Evolutionary conservation across 1,140 invertebrate genomes (phyloP), one percentile per base, ranked within the genome.

Genomic region (Drosophila kanapiae): DNA sequence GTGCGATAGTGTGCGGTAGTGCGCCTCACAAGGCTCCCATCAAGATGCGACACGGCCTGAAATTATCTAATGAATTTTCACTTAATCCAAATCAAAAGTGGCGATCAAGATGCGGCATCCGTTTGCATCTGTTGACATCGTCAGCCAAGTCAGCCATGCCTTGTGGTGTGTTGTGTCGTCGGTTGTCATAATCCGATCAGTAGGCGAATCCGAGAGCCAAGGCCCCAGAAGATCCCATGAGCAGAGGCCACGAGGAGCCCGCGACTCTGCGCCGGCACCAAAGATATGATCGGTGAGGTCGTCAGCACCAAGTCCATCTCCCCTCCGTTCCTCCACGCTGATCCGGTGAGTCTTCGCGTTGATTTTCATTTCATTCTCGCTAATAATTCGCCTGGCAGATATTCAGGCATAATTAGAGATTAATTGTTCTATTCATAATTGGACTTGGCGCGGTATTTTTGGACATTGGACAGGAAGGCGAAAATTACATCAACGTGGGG

Each of bases 391-490:
- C 86, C 48, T 77, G 85, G 90, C 85, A 90, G 81, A 90, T 85
- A 88, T 90, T 90, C 86, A 90, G 81, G 75, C 85, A 91, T 90
- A 90, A 90, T 90, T 90, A 90, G 86, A 90, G 85, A 90, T 90
- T 90, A 90, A 90, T 90, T 90, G 85, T 90, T 90, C 81, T 91
- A 85, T 85, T 82, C 84, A 87, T 87, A 87, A 87, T 87, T 82
- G 84, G 84, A 82, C 86, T 88, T 70, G 75, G 62, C 67, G 49
- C 68, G 77, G 83, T 84, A 90, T 90, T 88, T 88, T 84, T 88
- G 84, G 83, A 82, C 76, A 87, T 76, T 79, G 58, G 78, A 75
- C 72, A 63, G 74, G 51, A 82, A 75, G 58, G 47, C 75, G 63
- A 63, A 78, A 75, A 60, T 49, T 85, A 49, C 60, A 78, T 47